Evolutionary conservation across 2,113 vertebrate species (phyloP).

Genomic region (Progne subis): DNA sequence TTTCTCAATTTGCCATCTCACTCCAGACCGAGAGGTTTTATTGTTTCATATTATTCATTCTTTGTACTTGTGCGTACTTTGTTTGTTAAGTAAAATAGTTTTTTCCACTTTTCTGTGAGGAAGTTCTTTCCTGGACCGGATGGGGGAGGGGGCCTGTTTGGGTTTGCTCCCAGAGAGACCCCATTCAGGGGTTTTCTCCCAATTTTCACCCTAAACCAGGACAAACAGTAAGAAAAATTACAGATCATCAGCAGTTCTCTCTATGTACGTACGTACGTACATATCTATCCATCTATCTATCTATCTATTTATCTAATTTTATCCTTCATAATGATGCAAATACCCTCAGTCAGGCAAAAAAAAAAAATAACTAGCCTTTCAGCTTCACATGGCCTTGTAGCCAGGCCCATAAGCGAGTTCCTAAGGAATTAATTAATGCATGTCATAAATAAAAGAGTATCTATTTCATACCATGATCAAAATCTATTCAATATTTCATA

Average conservation of each 20-base stretch:
- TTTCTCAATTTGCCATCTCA: too few species aligned
- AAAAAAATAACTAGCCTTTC: not conserved
- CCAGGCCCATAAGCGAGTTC: not conserved
- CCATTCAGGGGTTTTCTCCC: too few species aligned
- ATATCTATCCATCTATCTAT: not conserved
- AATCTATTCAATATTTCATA: constrained; percentile 52
- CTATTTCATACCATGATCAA: constrained; percentile 18
- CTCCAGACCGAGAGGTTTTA: too few species aligned
- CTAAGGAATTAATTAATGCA: constrained; percentile 21
- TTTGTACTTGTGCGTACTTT: too few species aligned
- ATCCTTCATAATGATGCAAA: not conserved
- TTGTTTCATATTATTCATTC: too few species aligned
- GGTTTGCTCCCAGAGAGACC: too few species aligned
- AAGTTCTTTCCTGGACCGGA: too few species aligned
- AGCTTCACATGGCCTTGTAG: not conserved
- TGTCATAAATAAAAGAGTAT: constrained; percentile 56
- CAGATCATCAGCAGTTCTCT: not conserved
- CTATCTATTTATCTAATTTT: not conserved
- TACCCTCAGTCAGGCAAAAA: not conserved
- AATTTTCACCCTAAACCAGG: too few species aligned
- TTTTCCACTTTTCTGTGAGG: too few species aligned
- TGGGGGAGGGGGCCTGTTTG: too few species aligned
- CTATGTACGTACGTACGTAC: too few species aligned
- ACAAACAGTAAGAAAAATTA: not conserved
- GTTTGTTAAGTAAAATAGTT: too few species aligned